Evolutionary conservation across 35 echinoderm and acorn worm species (phyloP).

Genomic region (Lytechinus variegatus): DNA sequence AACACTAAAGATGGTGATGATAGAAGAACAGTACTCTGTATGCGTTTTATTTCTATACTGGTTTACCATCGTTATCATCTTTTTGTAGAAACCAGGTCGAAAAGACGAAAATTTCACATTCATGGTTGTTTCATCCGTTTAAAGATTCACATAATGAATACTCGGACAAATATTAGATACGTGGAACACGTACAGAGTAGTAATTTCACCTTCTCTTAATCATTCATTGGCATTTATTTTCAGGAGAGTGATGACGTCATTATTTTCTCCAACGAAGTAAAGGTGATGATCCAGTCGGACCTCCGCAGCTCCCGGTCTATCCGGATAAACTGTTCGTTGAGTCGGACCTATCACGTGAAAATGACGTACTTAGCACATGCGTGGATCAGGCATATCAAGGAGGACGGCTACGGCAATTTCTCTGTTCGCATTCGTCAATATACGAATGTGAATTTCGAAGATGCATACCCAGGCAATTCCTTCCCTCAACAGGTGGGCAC

Average conservation of each 20-base stretch:
- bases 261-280: not conserved
- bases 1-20: too few species aligned
- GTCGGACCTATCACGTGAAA: not conserved
- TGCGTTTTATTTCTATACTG: too few species aligned
- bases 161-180: too few species aligned
- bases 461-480: not conserved
- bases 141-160: too few species aligned
- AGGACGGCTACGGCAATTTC: not conserved
- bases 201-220: not conserved
- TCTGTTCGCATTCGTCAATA: conserved; percentile 6
- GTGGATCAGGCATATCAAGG: conserved; percentile 1
- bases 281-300: not conserved
- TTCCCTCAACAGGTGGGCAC: conserved; percentile 23
- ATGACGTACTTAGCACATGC: conserved; percentile 6
- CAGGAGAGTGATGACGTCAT: conserved; percentile 32
- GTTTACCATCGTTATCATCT: too few species aligned
- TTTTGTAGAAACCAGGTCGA: too few species aligned
- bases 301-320: not conserved
- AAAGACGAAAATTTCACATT: too few species aligned
- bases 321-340: conserved; percentile 16
- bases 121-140: too few species aligned
- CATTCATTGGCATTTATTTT: not conserved
- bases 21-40: too few species aligned
- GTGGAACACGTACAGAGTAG: too few species aligned
- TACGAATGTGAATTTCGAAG: not conserved